These are phyloP conservation scores for Leptosomus discolor DNA, from an alignment of 2,113 vertebrate species.

Conservation along the genomic window DNA sequence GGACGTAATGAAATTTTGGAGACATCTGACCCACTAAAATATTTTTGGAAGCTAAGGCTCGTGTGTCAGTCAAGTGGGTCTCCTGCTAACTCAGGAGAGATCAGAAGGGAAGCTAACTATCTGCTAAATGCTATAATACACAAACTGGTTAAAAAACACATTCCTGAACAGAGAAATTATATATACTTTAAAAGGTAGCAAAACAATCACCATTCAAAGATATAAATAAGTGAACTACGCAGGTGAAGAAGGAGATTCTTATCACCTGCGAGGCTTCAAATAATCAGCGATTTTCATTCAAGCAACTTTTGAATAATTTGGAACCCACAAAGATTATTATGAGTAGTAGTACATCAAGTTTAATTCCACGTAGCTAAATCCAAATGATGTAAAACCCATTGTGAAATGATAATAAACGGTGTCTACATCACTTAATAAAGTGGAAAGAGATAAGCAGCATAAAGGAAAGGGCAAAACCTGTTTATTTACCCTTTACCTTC, in stretches of 20 bases:
- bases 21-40: slow-evolving; percentile 51
- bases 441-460: background rate
- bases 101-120: slow-evolving; percentile 2
- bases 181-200: background rate
- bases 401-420: slow-evolving; percentile 3
- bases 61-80: slow-evolving; percentile 28
- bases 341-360: slow-evolving; percentile 6
- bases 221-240: background rate
- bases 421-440: background rate
- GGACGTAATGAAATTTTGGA: slow-evolving; percentile 48
- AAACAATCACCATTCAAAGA: background rate
- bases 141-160: background rate
- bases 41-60: slow-evolving; percentile 53
- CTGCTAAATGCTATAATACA: background rate
- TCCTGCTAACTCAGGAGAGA: slow-evolving; percentile 6
- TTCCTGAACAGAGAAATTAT: background rate
- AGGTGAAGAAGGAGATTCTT: background rate
- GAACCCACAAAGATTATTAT: background rate
- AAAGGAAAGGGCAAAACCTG: background rate
- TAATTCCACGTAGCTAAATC: background rate
- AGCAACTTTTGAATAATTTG: background rate
- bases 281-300: background rate
- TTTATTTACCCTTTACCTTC: background rate
- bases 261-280: slow-evolving; percentile 17
- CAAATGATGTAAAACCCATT: background rate